phyloP scores from a whole-genome alignment of 2,888 invertebrate species.

The Junonia oenone region DNA sequence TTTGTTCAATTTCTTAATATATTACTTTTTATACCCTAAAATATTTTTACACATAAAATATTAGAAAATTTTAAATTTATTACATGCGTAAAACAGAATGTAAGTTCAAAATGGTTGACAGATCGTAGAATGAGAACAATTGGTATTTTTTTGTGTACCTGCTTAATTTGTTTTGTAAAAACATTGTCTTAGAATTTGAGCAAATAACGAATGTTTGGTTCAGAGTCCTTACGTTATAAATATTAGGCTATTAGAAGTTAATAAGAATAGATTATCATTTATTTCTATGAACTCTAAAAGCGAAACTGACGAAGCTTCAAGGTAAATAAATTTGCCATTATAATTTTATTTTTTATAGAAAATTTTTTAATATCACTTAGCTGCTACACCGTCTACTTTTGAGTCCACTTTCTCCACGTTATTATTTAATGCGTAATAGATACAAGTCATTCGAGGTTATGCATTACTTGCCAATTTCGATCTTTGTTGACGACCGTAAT shows the following conservation, averaged over 20 bases:
- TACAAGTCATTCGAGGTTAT: constrained; percentile 47
- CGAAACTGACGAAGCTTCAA: constrained; percentile 79
- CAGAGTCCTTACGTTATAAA: constrained; percentile 45
- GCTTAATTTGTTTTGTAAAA: constrained; percentile 48
- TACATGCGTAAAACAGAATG: constrained; percentile 33
- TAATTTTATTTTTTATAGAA: constrained; percentile 8
- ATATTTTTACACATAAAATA: too few relatives aligned
- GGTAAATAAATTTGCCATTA: constrained; percentile 60
- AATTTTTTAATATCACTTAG: constrained; percentile 6
- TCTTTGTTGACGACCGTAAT: constrained; percentile 48
- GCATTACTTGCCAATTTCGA: constrained; percentile 71
- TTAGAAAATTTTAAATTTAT: neutral
- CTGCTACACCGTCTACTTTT: neutral
- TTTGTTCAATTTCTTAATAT: neutral
- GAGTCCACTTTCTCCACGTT: constrained; percentile 1
- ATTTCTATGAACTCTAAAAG: constrained; percentile 79
- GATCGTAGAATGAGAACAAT: constrained; percentile 55
- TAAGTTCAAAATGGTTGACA: constrained; percentile 59
- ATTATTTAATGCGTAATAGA: constrained; percentile 12
- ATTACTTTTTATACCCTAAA: too few relatives aligned
- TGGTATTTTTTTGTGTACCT: constrained; percentile 54
- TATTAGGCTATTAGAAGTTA: constrained; percentile 47
- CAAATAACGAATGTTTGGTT: constrained; percentile 17
- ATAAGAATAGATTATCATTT: constrained; percentile 52
- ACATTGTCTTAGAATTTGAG: constrained; percentile 21